A percentile compares a stretch with the other conserved stretches of the same genome.
Evolutionary conservation across 2,113 vertebrate genomes (phyloP).

Genomic region (Penelope pileata): DNA sequence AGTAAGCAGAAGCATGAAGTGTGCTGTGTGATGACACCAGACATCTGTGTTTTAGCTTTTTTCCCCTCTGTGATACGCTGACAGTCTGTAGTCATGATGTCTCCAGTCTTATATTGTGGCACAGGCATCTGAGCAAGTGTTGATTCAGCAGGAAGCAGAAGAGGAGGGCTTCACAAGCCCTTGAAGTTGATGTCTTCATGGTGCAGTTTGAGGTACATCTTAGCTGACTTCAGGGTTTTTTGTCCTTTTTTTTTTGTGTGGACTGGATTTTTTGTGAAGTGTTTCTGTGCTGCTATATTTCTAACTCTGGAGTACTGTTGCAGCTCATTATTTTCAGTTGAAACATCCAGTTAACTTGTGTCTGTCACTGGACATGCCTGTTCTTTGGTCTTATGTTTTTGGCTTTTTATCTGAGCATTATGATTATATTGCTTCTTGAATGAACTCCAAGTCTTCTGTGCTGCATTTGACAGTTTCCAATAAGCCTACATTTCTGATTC

Average conservation of each 20-base stretch:
- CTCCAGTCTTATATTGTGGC: not conserved
- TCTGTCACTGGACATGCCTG: not conserved
- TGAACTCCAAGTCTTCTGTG: slow-evolving; percentile 20
- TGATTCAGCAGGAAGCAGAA: not conserved
- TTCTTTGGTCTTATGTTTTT: not conserved
- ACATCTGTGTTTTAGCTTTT: not conserved
- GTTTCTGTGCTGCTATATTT: not conserved
- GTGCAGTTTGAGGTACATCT: not conserved
- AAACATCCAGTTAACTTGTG: not conserved
- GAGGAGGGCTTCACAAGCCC: fast-evolving
- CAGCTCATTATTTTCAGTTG: not conserved
- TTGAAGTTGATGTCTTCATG: not conserved
- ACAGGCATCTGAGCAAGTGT: not conserved
- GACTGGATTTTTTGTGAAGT: not conserved
- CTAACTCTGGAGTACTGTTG: not conserved
- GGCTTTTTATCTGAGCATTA: not conserved
- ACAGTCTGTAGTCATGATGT: not conserved
- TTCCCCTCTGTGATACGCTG: fast-evolving
- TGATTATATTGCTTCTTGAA: slow-evolving; percentile 43
- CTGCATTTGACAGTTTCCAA: slow-evolving; percentile 19
- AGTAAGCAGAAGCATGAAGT: not conserved
- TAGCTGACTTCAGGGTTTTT: not conserved
- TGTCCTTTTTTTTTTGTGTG: not conserved
- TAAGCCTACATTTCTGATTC: slow-evolving; percentile 25
- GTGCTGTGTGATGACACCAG: not conserved